Base-by-base conservation (phyloP, 2,797 vertebrate species). In the Pagetopsis macropterus region DNA sequence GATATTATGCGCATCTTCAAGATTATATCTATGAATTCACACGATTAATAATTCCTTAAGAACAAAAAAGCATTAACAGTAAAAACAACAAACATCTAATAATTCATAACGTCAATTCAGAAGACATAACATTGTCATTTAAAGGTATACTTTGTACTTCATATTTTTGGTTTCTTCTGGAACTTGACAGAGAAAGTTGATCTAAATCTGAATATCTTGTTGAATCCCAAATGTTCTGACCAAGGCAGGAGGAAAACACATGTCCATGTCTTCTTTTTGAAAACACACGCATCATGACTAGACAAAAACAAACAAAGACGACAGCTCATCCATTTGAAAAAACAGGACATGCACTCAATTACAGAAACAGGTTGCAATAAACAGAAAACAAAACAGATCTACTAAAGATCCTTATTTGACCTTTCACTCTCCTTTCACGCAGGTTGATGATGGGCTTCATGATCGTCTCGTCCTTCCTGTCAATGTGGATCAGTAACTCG, bases 401-500 rank as follows among this genome's bases (percentile, higher is more conserved):
- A 3, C 1, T 27, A 4, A 41, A 5, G 12, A 52, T 12, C 51
- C 37, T 66, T 6, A 41, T 31, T 2, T 45, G n/a, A 6, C 17
- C 14, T 59, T 15, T 37, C 21, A 4, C 44, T 10, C 1, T 15
- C 14, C 9, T 67, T 17, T 81, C 19, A 10, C 50, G 5, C 78
- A 99, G 98, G 17, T 90, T 99, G 16, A 92, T 99, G 89, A 89
- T 98, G 65, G 98, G 98, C 11, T 98, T 99, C 93, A 99, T 99
- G 98, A 0, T 70, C 0, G 95, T 97, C 78, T 96, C 98, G 0
- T 91, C 97, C 43, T 97, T 99, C 91, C 93, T 99, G 71, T 99
- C 98, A 3, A 99, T 99, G 98, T 99, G 98, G 98, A 98, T 99
- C 91, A 99, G 96, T 90, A 99, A 99, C 88, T 97, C 97, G 0